phyloP scores from a whole-genome alignment of 2,888 invertebrate genomes.

The Diarsia rubi region DNA sequence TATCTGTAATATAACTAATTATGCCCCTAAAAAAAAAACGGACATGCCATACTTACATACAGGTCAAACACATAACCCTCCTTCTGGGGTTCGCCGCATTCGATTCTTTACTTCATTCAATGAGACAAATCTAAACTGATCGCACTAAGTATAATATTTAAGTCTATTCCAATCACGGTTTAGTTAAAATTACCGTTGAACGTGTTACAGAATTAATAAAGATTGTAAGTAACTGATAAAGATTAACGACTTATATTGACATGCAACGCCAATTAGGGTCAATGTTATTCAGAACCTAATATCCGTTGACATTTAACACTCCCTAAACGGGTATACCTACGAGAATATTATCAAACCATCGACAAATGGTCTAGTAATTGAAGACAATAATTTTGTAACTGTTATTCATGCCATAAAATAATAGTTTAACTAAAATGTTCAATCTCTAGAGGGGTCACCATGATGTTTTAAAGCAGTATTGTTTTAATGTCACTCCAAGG shows the following conservation, averaged over 20 bases:
- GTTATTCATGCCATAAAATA: conserved; percentile 37
- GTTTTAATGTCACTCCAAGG: neutral
- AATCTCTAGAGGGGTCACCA: neutral
- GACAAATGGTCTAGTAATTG: conserved; percentile 24
- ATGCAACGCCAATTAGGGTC: conserved; percentile 45
- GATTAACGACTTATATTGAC: conserved; percentile 24
- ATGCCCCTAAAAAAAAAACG: too few relatives aligned
- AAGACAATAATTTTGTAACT: conserved; percentile 35
- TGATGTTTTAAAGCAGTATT: neutral
- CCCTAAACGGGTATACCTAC: conserved; percentile 29
- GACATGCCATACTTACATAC: too few relatives aligned
- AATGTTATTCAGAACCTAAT: conserved; percentile 36
- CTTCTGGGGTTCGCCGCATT: too few relatives aligned
- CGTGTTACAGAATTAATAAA: conserved; percentile 52
- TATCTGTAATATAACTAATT: too few relatives aligned
- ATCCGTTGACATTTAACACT: conserved; percentile 51
- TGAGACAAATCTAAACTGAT: neutral
- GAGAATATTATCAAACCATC: conserved; percentile 13
- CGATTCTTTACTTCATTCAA: conserved; percentile 1
- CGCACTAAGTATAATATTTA: neutral
- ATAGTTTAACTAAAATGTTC: conserved; percentile 25
- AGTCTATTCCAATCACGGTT: conserved; percentile 18
- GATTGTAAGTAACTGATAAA: conserved; percentile 53
- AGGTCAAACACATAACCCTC: too few relatives aligned
- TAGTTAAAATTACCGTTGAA: conserved; percentile 33